Conservation (phyloP, 2,888 invertebrate species). For the Creontiades dilutus region DNA sequence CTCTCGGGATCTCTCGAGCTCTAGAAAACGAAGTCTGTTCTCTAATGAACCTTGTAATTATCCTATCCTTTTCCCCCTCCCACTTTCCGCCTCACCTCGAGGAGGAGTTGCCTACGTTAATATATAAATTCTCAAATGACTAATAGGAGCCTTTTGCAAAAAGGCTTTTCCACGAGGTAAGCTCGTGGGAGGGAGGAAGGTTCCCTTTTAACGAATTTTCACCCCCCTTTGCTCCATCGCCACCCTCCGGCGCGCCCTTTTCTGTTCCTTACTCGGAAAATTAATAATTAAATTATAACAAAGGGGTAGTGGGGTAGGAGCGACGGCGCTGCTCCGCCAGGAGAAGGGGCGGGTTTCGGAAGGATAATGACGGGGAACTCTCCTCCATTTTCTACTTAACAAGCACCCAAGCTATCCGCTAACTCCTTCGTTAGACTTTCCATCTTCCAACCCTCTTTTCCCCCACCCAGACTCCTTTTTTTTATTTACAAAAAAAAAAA, state of each 20-base stretch:
- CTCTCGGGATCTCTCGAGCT: constrained; percentile 3
- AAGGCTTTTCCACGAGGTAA: constrained; percentile 60
- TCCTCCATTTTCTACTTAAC: constrained; percentile 54
- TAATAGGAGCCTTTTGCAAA: constrained; percentile 71
- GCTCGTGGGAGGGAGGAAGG: not conserved
- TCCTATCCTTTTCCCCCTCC: constrained; percentile 61
- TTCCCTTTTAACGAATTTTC: constrained; percentile 71
- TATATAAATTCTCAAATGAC: constrained; percentile 75
- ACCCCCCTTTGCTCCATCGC: not conserved
- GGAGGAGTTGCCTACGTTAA: constrained; percentile 63
- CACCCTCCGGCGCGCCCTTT: not conserved
- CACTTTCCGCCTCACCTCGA: constrained; percentile 9
- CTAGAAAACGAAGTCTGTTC: constrained; percentile 64
- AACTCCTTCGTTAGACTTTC: constrained; percentile 67
- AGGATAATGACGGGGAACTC: constrained; percentile 66
- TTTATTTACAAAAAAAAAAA: constrained; percentile 33
- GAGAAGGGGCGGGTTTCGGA: constrained; percentile 40
- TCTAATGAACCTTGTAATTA: constrained; percentile 73
- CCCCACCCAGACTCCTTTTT: constrained; percentile 23
- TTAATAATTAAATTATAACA: constrained; percentile 75
- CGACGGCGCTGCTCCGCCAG: not conserved
- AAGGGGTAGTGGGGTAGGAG: constrained; percentile 52
- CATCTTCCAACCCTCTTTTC: constrained; percentile 55
- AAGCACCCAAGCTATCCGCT: constrained; percentile 53
- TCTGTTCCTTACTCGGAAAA: constrained; percentile 68